Base-by-base conservation (phyloP, 2,113 vertebrate species). In the Thomomys bottae region DNA sequence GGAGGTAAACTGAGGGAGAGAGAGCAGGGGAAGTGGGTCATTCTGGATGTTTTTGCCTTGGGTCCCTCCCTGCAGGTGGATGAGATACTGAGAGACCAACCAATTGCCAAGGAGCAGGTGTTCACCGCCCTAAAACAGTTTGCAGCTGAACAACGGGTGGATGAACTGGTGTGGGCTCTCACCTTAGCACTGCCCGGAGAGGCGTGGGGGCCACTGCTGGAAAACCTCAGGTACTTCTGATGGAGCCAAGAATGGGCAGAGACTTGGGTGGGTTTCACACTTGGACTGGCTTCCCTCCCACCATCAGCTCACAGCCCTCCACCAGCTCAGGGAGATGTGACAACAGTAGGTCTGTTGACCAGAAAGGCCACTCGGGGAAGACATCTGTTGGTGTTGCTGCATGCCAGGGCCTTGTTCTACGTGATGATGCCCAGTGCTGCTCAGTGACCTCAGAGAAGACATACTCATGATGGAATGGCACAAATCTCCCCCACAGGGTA, bases 91-190 rank as follows among this genome's bases (percentile, higher is more conserved):
- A 97, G 98, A 1, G 98, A 98, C 0, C 98, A 99, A 84, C 98
- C 98, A 0, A 97, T 98, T 38, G 97, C 99, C 77, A 99, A 98
- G 93, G 99, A 99, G 97, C 98, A 97, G 95, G 97, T 99, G 84
- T 98, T 99, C 73, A 26, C 97, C 0, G 96, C 98, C 4, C 97
- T 99, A 94, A 99, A 99, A 97, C 99, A 98, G 92, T 99, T 99
- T 0, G 99, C 99, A 0, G 98, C 99, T 0, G 98, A 99, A 97
- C 98, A 98, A 96, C 98, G 97, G 36, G 99, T 99, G 12, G 99
- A 99, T 24, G 97, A 98, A 97, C 94, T 99, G 98, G 99, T 99
- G n/a, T 95, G 97, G 0, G 97, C 98, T 34, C 98, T 99, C 82
- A 97, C 98, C 30, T 97, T 98, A 94, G 97, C 98, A 1, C 98